Evolutionary conservation across 2,113 vertebrate genomes (phyloP), one percentile per base, ranked within the genome.

Genomic region (Psettodes erumei): DNA sequence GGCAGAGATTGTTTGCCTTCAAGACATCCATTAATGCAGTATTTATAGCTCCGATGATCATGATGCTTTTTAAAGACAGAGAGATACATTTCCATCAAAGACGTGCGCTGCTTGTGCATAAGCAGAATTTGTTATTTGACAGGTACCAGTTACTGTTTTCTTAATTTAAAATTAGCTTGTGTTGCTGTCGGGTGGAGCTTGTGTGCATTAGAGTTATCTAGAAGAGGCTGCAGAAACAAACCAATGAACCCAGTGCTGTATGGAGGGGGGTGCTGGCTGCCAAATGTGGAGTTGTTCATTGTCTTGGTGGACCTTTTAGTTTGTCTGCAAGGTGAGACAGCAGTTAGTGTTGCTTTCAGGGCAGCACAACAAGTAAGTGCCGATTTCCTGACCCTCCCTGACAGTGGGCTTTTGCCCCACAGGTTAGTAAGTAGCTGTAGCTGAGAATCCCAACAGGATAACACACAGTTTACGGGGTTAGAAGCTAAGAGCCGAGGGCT

Each of bases 331-430:
- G 82, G 83, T 83, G 79, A 88, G 75, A 38, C 67, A 84, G 83
- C 82, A 71, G 85, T 92, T 83, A 85, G 84, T 66, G 77, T 71
- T 80, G 76, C 69, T 86, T 56, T 80, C 73, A 75, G 87, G 87
- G 82, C 71, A 72, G 79, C 80, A 66, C 63, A 80, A 79, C 86
- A 92, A 91, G 90, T 88, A 92, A 91, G 89, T 91, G 81, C 50
- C 75, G 28, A 76, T 89, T 90, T 82, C 63, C 83, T 83, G 88
- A 89, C 81, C 85, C 77, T 83, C 60, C 55, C 67, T 75, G 74
- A 71, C 72, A 73, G 82, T 63, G 56, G 87, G 79, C 61, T 13
- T 61, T 75, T 16, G 78, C 70, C 73, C 50, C 43, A 73, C 84
- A 86, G 82, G 78, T 88, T 83, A 83, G 79, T 74, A 74, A 84